Evolutionary conservation across 2,888 invertebrate species (phyloP).

Genomic region (Mesochorus sp.): DNA sequence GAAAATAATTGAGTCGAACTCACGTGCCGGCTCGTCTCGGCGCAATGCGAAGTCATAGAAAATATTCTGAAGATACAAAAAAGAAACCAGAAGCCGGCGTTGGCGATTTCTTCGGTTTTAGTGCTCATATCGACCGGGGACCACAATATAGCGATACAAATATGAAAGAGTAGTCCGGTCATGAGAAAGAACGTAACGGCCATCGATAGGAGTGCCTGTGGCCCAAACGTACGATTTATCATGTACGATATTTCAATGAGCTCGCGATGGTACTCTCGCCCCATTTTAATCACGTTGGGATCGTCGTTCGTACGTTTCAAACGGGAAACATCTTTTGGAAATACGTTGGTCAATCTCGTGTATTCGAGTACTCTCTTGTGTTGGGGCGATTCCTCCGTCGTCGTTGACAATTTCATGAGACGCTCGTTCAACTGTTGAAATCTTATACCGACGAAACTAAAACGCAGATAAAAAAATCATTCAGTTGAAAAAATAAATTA

Average conservation of each 20-base stretch:
- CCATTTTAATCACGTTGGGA: constrained; percentile 60
- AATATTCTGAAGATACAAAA: constrained; percentile 58
- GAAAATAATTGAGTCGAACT: too few relatives aligned
- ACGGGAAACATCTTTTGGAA: neutral
- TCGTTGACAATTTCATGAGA: constrained; percentile 63
- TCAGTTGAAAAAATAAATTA: neutral
- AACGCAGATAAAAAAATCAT: neutral
- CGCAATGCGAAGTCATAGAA: constrained; percentile 61
- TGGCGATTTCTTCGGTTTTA: constrained; percentile 20
- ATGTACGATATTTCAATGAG: constrained; percentile 62
- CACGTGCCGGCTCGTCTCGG: constrained; percentile 54
- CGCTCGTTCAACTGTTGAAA: constrained; percentile 61
- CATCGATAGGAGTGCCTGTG: constrained; percentile 67
- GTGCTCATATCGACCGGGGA: rapidly evolving
- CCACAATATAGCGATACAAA: constrained; percentile 59
- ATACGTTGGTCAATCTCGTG: constrained; percentile 24
- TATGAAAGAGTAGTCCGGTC: constrained; percentile 64
- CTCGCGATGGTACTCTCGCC: constrained; percentile 67
- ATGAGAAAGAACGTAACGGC: constrained; percentile 58
- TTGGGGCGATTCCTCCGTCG: constrained; percentile 63
- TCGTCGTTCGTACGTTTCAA: constrained; percentile 41
- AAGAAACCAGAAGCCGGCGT: constrained; percentile 44
- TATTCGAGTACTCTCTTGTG: constrained; percentile 63
- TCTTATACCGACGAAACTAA: constrained; percentile 34
- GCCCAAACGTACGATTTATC: constrained; percentile 66